Evolutionary conservation across 1,140 invertebrate species (phyloP).

Genomic region (Colletes gigas): DNA sequence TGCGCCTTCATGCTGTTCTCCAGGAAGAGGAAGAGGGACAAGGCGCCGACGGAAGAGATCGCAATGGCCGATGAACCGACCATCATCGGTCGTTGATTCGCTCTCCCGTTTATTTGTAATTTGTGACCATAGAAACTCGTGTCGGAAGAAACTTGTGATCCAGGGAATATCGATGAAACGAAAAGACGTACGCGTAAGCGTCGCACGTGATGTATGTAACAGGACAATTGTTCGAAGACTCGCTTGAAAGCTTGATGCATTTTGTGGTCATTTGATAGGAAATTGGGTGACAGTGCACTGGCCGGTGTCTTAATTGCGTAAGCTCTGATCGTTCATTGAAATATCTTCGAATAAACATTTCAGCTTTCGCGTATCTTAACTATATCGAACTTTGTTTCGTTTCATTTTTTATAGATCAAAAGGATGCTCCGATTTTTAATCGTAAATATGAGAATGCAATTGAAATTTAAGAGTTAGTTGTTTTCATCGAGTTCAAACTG

Average conservation of each 20-base stretch:
- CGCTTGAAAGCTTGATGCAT: no score
- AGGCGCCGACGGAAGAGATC: constrained; percentile 88
- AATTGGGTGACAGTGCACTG: neutral
- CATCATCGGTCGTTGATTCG: constrained; percentile 88
- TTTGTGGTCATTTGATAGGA: neutral
- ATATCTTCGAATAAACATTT: neutral
- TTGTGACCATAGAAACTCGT: neutral
- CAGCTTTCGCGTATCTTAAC: no score
- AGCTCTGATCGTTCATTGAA: neutral
- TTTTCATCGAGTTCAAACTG: neutral
- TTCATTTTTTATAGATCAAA: neutral
- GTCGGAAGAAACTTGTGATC: neutral
- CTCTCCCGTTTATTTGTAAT: neutral
- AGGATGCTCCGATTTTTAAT: neutral
- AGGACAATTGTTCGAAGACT: neutral
- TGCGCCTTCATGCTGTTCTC: constrained; percentile 90
- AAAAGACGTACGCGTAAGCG: neutral
- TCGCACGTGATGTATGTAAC: neutral
- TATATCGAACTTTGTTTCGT: neutral
- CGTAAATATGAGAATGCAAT: neutral
- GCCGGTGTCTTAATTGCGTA: neutral
- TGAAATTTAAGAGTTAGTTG: neutral
- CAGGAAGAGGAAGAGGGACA: constrained; percentile 90
- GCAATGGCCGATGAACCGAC: constrained; percentile 92
- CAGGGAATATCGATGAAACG: no score